These are phyloP conservation scores for Diabrotica balteata DNA, from an alignment of 2,888 invertebrate genomes.

Conservation along the genomic window DNA sequence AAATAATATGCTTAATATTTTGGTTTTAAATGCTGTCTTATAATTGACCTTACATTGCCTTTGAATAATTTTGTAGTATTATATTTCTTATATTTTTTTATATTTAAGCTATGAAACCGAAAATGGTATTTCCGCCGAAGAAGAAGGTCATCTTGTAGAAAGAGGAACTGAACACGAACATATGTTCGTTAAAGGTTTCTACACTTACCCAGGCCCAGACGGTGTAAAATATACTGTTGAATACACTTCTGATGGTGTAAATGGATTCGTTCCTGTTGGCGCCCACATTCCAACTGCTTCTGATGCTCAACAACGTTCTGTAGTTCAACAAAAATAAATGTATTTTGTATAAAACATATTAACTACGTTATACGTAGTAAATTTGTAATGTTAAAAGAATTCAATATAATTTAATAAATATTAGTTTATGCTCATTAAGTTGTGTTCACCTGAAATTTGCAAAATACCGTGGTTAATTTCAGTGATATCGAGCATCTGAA, in stretches of 20 bases:
- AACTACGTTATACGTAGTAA: neutral
- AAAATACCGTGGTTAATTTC: too few relatives aligned
- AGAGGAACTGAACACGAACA: conserved; percentile 64
- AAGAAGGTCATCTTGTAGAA: conserved; percentile 64
- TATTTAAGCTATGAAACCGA: conserved; percentile 65
- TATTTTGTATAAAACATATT: neutral
- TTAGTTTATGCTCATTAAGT: too few relatives aligned
- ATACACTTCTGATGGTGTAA: conserved; percentile 67
- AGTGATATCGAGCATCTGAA: too few relatives aligned
- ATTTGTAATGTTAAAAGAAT: too few relatives aligned
- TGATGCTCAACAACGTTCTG: neutral
- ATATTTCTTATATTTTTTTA: neutral
- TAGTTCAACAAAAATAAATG: neutral
- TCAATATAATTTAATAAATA: too few relatives aligned
- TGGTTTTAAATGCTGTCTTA: too few relatives aligned
- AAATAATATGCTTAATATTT: too few relatives aligned
- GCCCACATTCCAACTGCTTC: neutral
- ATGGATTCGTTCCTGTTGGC: conserved; percentile 62
- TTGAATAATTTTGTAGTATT: too few relatives aligned
- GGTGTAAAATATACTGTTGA: conserved; percentile 66
- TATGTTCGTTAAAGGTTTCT: conserved; percentile 70
- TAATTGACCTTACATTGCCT: too few relatives aligned
- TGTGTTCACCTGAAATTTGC: too few relatives aligned
- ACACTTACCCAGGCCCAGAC: conserved; percentile 70
- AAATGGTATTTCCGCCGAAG: conserved; percentile 70